Conservation (phyloP, 2,113 vertebrate species). For the Cygnus atratus region DNA sequence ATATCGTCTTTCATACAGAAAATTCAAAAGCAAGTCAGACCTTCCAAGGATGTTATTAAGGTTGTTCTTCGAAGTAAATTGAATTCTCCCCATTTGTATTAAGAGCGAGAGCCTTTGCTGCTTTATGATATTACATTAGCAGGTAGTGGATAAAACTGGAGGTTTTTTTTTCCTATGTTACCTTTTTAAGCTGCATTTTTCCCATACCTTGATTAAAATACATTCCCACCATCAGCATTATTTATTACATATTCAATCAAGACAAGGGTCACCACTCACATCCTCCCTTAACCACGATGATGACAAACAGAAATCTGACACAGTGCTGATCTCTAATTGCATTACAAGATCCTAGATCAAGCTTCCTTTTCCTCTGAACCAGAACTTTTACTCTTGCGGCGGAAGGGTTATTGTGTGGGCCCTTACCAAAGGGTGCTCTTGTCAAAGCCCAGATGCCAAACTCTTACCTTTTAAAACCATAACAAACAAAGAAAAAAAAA, state of each 20-base stretch:
- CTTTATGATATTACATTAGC: not conserved
- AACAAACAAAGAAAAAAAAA: not conserved
- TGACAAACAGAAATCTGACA: conserved; percentile 18
- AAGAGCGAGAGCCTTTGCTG: conserved; percentile 4
- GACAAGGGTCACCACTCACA: not conserved
- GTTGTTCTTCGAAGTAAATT: conserved; percentile 43
- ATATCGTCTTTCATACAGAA: conserved; percentile 32
- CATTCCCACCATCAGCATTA: not conserved
- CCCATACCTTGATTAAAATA: conserved; percentile 42
- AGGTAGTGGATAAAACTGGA: not conserved
- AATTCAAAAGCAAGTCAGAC: conserved; percentile 28
- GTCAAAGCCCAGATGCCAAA: not conserved
- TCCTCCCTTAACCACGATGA: conserved; percentile 45
- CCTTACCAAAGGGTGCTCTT: not conserved
- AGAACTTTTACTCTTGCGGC: not conserved
- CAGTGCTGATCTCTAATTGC: not conserved
- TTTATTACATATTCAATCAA: conserved; percentile 32
- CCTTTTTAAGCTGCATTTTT: conserved; percentile 28
- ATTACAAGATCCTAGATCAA: conserved; percentile 21
- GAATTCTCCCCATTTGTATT: conserved; percentile 43
- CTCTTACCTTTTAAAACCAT: not conserved
- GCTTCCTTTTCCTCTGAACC: conserved; percentile 21
- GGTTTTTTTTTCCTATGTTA: conserved; percentile 1
- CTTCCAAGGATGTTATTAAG: conserved; percentile 6
- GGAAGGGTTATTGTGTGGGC: not conserved